Evolutionary conservation across 1,140 invertebrate genomes (phyloP).

Genomic region (Pteromalus puparum): DNA sequence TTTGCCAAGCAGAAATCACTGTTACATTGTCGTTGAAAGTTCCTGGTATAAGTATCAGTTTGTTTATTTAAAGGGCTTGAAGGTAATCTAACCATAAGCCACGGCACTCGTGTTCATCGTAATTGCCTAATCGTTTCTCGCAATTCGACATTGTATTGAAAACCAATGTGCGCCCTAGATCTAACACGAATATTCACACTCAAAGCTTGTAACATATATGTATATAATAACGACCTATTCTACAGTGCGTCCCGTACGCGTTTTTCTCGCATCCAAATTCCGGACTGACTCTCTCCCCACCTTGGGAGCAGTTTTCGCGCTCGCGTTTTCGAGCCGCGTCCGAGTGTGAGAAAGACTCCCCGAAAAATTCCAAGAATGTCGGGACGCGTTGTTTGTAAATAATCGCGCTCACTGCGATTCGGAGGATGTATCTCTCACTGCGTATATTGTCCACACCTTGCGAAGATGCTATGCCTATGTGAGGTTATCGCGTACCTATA

Average conservation of each 20-base stretch:
- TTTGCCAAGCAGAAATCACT: too few species aligned
- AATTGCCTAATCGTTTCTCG: background rate
- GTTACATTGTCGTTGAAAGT: background rate
- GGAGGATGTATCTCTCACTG: background rate
- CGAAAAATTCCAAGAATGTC: slow-evolving; percentile 54
- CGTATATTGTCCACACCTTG: background rate
- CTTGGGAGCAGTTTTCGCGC: background rate
- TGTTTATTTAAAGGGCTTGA: slow-evolving; percentile 1
- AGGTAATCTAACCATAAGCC: background rate
- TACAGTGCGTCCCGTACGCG: background rate
- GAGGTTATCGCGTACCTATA: background rate
- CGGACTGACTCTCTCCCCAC: background rate
- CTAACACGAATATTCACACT: too few species aligned
- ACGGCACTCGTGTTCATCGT: background rate
- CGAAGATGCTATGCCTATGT: background rate
- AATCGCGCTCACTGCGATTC: slow-evolving; percentile 18
- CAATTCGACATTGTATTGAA: background rate
- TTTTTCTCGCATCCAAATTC: slow-evolving; percentile 16
- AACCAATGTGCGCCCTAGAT: background rate
- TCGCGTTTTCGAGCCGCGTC: background rate
- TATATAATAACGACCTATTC: background rate
- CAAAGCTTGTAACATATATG: too few species aligned
- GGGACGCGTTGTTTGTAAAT: slow-evolving; percentile 56
- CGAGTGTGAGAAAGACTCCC: background rate
- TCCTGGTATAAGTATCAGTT: background rate